phyloP scores from a whole-genome alignment of 2,113 vertebrate species.

The Cebus imitator region DNA sequence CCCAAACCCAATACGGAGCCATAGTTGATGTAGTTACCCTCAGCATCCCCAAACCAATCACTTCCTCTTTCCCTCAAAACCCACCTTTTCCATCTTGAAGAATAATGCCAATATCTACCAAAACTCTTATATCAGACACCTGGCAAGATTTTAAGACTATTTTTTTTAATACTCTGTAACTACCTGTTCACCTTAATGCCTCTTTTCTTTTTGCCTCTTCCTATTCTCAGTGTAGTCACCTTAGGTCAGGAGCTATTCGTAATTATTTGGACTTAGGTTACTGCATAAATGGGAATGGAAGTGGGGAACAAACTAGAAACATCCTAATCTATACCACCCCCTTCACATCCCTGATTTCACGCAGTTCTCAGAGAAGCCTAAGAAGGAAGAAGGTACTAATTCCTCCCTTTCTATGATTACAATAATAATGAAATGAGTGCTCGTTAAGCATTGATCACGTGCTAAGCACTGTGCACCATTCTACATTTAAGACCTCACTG shows the following conservation, averaged over 20 bases:
- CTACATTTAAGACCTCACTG: background rate
- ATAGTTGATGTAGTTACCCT: background rate
- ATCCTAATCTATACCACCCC: rapidly evolving
- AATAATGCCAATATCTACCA: background rate
- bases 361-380: background rate
- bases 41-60: background rate
- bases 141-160: background rate
- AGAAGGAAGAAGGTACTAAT: background rate
- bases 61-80: background rate
- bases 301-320: background rate
- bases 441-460: background rate
- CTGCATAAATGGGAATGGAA: background rate
- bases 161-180: rapidly evolving
- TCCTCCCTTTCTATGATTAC: background rate
- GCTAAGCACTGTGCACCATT: background rate
- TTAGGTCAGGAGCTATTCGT: background rate
- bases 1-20: background rate
- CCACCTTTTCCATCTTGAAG: background rate
- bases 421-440: background rate
- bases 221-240: background rate
- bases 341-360: background rate
- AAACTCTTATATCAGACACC: background rate
- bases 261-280: background rate
- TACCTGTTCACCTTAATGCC: background rate
- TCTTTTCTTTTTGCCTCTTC: background rate